Evolutionary conservation across 2,797 vertebrate genomes (phyloP).

Genomic region (Acrossocheilus wenchowensis): DNA sequence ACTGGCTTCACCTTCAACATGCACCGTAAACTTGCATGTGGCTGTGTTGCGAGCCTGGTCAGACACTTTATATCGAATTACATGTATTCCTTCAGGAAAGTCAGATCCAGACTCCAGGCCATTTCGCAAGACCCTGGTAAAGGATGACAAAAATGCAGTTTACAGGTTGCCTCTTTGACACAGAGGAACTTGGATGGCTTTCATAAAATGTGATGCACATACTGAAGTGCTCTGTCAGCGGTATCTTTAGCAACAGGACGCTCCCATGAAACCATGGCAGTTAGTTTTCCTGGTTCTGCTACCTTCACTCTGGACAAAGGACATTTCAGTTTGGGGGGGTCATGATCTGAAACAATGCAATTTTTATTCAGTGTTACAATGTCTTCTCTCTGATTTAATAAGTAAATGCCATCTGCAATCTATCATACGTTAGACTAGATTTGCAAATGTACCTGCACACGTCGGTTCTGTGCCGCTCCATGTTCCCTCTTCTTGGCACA

Average conservation of each 20-base stretch:
- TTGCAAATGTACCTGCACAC: conserved; percentile 85
- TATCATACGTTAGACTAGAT: not conserved
- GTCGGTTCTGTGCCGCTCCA: conserved; percentile 90
- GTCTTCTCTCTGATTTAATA: not conserved
- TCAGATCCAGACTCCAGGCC: conserved; percentile 85
- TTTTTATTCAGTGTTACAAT: conserved; percentile 37
- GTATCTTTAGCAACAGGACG: conserved; percentile 87
- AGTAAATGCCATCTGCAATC: not conserved
- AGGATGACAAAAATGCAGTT: conserved; percentile 26
- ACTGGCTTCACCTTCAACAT: conserved; percentile 84
- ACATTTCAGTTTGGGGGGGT: conserved; percentile 94
- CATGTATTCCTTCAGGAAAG: conserved; percentile 85
- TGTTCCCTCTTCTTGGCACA: conserved; percentile 83
- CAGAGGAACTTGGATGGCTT: not conserved
- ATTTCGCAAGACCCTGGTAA: conserved; percentile 82
- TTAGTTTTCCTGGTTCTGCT: conserved; percentile 91
- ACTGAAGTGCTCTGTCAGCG: conserved; percentile 88
- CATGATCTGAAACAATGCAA: conserved; percentile 81
- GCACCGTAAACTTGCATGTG: conserved; percentile 93
- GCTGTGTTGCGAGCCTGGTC: conserved; percentile 92
- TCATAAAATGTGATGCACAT: conserved; percentile 52
- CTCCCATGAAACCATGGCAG: conserved; percentile 87
- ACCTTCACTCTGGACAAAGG: conserved; percentile 88
- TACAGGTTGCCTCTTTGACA: not conserved
- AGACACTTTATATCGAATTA: conserved; percentile 90